Evolutionary conservation across 2,888 invertebrate genomes (phyloP).

Genomic region (Eupelmus urozonus): DNA sequence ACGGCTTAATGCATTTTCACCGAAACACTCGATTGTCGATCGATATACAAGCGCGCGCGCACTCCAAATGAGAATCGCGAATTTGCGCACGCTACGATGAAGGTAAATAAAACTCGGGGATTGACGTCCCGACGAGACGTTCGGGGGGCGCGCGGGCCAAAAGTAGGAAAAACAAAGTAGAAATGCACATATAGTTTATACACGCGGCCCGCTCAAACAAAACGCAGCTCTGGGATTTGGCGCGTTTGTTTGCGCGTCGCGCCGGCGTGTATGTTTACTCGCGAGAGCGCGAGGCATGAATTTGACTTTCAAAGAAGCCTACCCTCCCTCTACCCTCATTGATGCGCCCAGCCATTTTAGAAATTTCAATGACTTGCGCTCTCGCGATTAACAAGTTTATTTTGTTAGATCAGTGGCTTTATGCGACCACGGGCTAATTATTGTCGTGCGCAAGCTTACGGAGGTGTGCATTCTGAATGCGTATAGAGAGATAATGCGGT

Average conservation of each 20-base stretch:
- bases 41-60: too few relatives aligned
- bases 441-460: too few relatives aligned
- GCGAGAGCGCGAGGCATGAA: neutral
- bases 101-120: neutral
- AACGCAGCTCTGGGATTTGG: neutral
- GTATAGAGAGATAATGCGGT: too few relatives aligned
- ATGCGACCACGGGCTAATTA: too few relatives aligned
- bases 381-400: neutral
- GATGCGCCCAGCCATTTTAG: conserved; percentile 41
- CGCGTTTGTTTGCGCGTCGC: neutral
- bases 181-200: neutral
- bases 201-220: too few relatives aligned
- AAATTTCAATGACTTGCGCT: conserved; percentile 26
- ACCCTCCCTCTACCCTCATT: too few relatives aligned
- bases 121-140: neutral
- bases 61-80: neutral
- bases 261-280: neutral
- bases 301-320: conserved; percentile 48
- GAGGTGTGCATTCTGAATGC: too few relatives aligned
- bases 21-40: neutral
- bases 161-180: too few relatives aligned
- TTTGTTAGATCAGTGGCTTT: too few relatives aligned
- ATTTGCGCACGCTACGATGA: neutral
- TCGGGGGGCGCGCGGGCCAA: neutral
- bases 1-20: neutral